Evolutionary conservation across 2,113 vertebrate species (phyloP).

Genomic region (Aplodontia rufa): DNA sequence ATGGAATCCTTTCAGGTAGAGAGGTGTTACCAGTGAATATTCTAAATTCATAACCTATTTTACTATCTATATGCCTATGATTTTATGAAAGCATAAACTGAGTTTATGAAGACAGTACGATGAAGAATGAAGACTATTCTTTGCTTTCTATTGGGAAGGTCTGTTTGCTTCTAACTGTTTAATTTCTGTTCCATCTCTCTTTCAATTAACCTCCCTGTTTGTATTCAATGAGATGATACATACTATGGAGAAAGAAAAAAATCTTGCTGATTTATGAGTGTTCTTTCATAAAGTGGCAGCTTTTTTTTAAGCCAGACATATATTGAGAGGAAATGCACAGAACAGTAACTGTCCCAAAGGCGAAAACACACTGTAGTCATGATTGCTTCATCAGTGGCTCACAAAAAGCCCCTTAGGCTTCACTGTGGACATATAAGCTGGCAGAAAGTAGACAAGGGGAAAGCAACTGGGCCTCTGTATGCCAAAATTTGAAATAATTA

Average conservation of each 20-base stretch:
- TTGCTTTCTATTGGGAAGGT: slow-evolving; percentile 52
- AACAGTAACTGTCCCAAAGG: neutral
- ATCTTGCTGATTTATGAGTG: slow-evolving; percentile 66
- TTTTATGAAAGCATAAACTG: slow-evolving; percentile 48
- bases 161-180: slow-evolving; percentile 65
- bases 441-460: slow-evolving; percentile 14
- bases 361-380: neutral
- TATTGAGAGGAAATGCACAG: slow-evolving; percentile 48
- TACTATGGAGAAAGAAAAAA: slow-evolving; percentile 13
- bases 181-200: slow-evolving; percentile 60
- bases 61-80: slow-evolving; percentile 29
- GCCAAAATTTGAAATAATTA: slow-evolving; percentile 11
- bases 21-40: neutral
- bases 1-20: neutral
- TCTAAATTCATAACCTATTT: slow-evolving; percentile 32
- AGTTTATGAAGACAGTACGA: slow-evolving; percentile 51
- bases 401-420: slow-evolving; percentile 11
- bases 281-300: slow-evolving; percentile 55
- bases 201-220: slow-evolving; percentile 68
- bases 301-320: slow-evolving; percentile 25
- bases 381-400: slow-evolving; percentile 31
- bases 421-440: neutral
- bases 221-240: slow-evolving; percentile 56
- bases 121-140: slow-evolving; percentile 47
- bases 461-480: slow-evolving; percentile 14